Conservation (phyloP, 2,797 vertebrate genomes). For the Tolypeutes matacus region DNA sequence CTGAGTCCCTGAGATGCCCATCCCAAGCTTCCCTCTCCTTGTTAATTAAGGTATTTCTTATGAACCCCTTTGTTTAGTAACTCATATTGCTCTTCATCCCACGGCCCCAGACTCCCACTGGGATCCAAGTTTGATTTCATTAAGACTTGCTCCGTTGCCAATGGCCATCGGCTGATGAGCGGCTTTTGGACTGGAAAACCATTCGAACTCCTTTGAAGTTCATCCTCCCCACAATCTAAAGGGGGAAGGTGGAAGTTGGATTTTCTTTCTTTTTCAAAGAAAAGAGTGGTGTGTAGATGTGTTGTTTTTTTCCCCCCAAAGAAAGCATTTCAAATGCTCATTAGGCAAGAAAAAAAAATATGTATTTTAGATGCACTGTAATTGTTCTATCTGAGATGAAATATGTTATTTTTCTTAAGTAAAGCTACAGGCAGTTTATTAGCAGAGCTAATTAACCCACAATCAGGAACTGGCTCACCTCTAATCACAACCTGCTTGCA, state of each 20-base stretch:
- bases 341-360: conserved; percentile 59
- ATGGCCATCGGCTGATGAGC: background rate
- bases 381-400: conserved; percentile 80
- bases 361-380: conserved; percentile 56
- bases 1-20: background rate
- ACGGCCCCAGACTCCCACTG: background rate
- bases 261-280: background rate
- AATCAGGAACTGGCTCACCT: conserved; percentile 83
- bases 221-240: background rate
- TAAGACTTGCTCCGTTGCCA: background rate
- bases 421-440: conserved; percentile 87
- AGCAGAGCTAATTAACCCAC: conserved; percentile 88
- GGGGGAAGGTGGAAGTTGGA: background rate
- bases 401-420: conserved; percentile 83
- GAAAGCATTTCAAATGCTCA: conserved; percentile 67
- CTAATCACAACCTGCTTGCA: conserved; percentile 86
- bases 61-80: background rate
- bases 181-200: conserved; percentile 11
- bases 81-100: background rate
- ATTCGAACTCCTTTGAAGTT: background rate
- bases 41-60: conserved; percentile 42
- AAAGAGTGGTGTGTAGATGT: background rate
- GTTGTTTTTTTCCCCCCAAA: background rate
- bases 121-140: background rate
- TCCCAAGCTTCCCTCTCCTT: background rate